Conservation (phyloP, 1,140 invertebrate genomes). For the Zaprionus tsacasi region DNA sequence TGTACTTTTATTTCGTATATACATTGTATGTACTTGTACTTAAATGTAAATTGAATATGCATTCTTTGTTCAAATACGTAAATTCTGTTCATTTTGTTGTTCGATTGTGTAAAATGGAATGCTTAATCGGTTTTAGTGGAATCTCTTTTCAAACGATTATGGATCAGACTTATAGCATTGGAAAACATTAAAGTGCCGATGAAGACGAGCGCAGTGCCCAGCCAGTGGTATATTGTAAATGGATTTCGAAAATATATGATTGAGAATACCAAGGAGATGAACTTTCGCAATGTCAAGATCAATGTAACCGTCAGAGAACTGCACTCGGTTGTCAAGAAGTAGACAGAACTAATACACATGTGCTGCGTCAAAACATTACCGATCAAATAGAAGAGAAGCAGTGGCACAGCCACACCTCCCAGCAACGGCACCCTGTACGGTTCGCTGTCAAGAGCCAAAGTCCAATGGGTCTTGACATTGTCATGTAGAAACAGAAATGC, state of each 20-base stretch:
- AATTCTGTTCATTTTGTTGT: slow-evolving; percentile 33
- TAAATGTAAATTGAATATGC: slow-evolving; percentile 71
- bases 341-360: slow-evolving; percentile 97
- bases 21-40: slow-evolving; percentile 66
- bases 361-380: slow-evolving; percentile 97
- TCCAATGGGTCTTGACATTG: slow-evolving; percentile 88
- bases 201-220: slow-evolving; percentile 96
- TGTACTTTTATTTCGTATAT: slow-evolving; percentile 68
- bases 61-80: slow-evolving; percentile 36
- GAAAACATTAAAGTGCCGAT: slow-evolving; percentile 95
- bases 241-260: slow-evolving; percentile 98
- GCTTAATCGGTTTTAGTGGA: slow-evolving; percentile 49
- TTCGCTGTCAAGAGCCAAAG: slow-evolving; percentile 38
- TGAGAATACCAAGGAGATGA: slow-evolving; percentile 96
- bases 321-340: slow-evolving; percentile 97
- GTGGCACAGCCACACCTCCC: slow-evolving; percentile 86
- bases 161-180: slow-evolving; percentile 40
- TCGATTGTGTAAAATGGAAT: slow-evolving; percentile 39
- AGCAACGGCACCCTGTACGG: slow-evolving; percentile 84
- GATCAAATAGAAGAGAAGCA: slow-evolving; percentile 91
- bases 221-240: slow-evolving; percentile 96
- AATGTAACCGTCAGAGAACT: slow-evolving; percentile 97
- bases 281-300: slow-evolving; percentile 97
- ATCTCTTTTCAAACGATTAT: not conserved
- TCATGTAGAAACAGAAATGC: slow-evolving; percentile 84